These are phyloP conservation scores for Xenopus laevis DNA, from an alignment of 2,113 vertebrate species.

Conservation along the genomic window DNA sequence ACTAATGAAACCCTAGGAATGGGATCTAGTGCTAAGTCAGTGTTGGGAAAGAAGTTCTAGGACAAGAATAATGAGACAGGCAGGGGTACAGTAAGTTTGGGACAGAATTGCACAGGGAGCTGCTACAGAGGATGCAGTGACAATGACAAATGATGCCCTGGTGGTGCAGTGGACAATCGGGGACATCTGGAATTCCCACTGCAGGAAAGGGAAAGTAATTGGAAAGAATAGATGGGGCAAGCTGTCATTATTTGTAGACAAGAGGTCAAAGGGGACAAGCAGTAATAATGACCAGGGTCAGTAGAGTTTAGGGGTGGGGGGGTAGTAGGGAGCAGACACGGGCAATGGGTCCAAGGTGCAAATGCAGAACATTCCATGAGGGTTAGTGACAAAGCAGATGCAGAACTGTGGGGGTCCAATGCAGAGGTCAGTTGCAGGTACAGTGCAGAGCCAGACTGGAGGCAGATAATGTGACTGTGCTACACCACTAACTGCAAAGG, in stretches of 20 bases:
- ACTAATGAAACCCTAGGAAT: too few species aligned
- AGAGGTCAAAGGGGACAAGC: neutral
- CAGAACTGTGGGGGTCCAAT: neutral
- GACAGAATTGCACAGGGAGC: too few species aligned
- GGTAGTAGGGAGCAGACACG: too few species aligned
- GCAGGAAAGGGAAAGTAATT: constrained; percentile 14
- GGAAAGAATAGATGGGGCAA: neutral
- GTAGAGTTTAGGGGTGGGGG: neutral
- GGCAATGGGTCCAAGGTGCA: too few species aligned
- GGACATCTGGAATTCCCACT: neutral
- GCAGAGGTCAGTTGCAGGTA: neutral
- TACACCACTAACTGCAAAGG: too few species aligned
- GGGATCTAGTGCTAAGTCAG: too few species aligned
- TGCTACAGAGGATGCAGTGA: neutral
- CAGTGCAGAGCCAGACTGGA: neutral
- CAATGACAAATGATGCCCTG: constrained; percentile 21
- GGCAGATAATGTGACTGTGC: too few species aligned
- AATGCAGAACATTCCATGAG: too few species aligned
- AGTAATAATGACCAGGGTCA: constrained; percentile 14
- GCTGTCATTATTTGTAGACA: neutral
- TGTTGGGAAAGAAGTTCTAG: too few species aligned
- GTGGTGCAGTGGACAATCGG: constrained; percentile 6
- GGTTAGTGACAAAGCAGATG: neutral
- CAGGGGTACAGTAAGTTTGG: too few species aligned
- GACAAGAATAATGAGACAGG: too few species aligned